A percentile compares a stretch with the other conserved stretches of the same genome.
phyloP scores from a whole-genome alignment of 2,888 invertebrate genomes.

The Maniola hyperantus region DNA sequence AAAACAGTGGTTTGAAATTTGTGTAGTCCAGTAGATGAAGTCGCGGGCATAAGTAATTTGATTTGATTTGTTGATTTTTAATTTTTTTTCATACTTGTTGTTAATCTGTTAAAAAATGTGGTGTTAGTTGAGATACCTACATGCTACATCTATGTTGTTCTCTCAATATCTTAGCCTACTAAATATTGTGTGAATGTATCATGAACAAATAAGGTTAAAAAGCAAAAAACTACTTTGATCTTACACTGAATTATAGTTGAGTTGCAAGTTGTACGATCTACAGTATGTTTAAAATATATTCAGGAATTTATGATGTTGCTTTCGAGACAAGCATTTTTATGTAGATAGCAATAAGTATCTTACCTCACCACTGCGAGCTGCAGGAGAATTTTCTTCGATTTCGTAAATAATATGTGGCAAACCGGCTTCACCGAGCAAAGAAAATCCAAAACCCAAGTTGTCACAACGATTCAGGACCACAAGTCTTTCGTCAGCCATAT shows the following conservation, averaged over 20 bases:
- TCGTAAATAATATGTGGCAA: constrained; percentile 96
- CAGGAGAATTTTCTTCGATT: constrained; percentile 96
- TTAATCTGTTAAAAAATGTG: too few species aligned
- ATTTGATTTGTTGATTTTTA: too few species aligned
- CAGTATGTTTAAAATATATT: constrained; percentile 12
- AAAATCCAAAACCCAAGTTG: constrained; percentile 95
- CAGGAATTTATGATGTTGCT: constrained; percentile 2
- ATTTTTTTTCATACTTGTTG: too few species aligned
- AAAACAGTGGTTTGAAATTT: too few species aligned
- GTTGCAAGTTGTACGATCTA: background rate
- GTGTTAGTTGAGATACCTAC: too few species aligned
- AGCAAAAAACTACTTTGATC: background rate
- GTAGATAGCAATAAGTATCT: constrained; percentile 49
- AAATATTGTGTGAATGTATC: background rate
- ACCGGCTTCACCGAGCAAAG: constrained; percentile 94
- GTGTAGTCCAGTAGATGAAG: too few species aligned
- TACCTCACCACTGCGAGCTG: constrained; percentile 94
- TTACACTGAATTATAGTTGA: background rate
- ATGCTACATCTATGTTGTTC: background rate
- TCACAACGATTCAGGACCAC: constrained; percentile 94
- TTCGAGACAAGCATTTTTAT: background rate
- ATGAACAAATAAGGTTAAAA: background rate
- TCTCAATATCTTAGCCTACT: background rate
- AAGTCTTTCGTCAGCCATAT: constrained; percentile 95
- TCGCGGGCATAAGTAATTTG: too few species aligned